Base-by-base conservation (phyloP, 1,140 invertebrate species). In the Maconellicoccus hirsutus region DNA sequence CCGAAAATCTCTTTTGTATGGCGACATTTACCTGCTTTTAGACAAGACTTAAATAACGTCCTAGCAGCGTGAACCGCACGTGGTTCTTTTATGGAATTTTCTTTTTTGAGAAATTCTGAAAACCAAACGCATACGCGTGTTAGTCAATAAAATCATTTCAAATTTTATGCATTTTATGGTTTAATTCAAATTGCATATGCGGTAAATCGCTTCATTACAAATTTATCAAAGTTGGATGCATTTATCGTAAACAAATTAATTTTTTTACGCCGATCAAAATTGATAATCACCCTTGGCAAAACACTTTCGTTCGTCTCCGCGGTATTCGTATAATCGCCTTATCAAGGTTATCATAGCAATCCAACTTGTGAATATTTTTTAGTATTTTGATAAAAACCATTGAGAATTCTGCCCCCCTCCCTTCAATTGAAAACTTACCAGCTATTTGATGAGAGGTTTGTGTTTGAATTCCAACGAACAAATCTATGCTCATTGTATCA, bases 11-110 rank as follows among this genome's bases (percentile, higher is more conserved):
- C n/a, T n/a, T n/a, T n/a, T n/a, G n/a, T n/a, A n/a, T n/a, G 6
- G 10, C 16, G 10, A 52, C 16, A 52, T 19, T 52, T 52, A 52
- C 42, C 42, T 52, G 78, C 79, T 75, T 89, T 81, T 76, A 85
- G 81, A 75, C 87, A 89, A 72, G 85, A 83, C 19, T 76, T 75
- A 71, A 85, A 89, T 75, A 89, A 79, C 19, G 81, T 82, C 75
- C 86, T 85, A 0, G 86, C 83, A 76, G 89, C 85, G 59, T 78
- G 78, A 27, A 89, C 83, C 0, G 87, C 82, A 70, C 78, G 77
- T 0, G 87, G 86, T 39, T 83, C 79, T 0, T 75, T 74, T 0
- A 77, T 75, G 0, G 78, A 82, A 0, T 77, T 76, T 75, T 74
- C 71, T 70, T 73, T 16, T 4, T 70, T 42, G 22, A 75, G 72